Base-by-base conservation (phyloP, 2,113 vertebrate species). In the Thamnaconus septentrionalis region DNA sequence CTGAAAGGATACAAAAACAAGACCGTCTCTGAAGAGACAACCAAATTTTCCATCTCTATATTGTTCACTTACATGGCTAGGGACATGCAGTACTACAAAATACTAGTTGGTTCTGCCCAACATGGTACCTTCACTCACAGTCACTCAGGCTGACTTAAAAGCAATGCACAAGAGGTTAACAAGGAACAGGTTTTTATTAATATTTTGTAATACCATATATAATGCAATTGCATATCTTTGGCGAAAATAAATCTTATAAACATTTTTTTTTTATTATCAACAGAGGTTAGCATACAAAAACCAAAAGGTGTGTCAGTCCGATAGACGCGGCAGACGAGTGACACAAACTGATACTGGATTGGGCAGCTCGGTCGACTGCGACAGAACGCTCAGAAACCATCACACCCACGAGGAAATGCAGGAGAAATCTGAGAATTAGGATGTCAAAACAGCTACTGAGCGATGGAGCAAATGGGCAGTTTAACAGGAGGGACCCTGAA, bases 221-320 rank as follows among this genome's bases (percentile, higher is more conserved):
- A 96, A 96, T 95, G 96, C 95, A 92, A 96, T 95, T 95, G 94
- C 93, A 97, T 98, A 94, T 99, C 97, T 99, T 99, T 99, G 97
- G 96, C 96, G 96, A 99, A 99, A 99, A 99, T 99, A 99, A 98
- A 97, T 93, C 97, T 97, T 97, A 98, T 97, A 96, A 98, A 98
- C 96, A 95, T 97, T 95, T 96, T 31, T 31, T 31, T 31, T 31
- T 31, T n/a, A n/a, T 31, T 93, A 96, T 97, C 93, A 96, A 96
- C 95, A 96, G 93, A 96, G 94, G 94, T 96, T 98, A 98, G 94
- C 93, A 94, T 97, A 98, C 94, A 98, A 97, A 98, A 98, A 95
- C 91, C 94, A 96, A 97, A 86, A 73, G 86, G 91, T 94, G 88
- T 92, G 91, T 94, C 87, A 83, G 87, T 89, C 87, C 76, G 80